Evolutionary conservation across 2,113 vertebrate genomes (phyloP), one percentile per base, ranked within the genome.

Genomic region (Chroicocephalus ridibundus): DNA sequence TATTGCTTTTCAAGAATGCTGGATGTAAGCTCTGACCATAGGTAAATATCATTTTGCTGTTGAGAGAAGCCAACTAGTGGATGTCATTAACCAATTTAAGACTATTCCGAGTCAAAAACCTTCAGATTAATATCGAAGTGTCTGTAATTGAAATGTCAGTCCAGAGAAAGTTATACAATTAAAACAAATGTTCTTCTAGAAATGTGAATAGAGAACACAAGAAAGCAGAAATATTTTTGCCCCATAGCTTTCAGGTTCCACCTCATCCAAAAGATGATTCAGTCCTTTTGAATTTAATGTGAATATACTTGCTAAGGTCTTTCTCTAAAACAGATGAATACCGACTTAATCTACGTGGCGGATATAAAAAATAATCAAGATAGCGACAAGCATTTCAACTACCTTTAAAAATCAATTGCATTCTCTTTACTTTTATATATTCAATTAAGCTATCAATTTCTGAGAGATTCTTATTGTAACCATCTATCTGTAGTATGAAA

Each of bases 91-190:
- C 82, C 17, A 64, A 58, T 66, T 86, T 49, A 82, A 92, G 88
- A 47, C 62, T 40, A 68, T 46, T 38, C 74, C 24, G 44, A 89
- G 22, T 55, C 60, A 87, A 77, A 90, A 92, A 40, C 17, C 61
- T 94, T 90, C 82, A 34, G 61, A 38, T 87, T 86, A 88, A 89
- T 85, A 93, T 13, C 77, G 79, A 64, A 90, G 62, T 5, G 47
- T 8, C 81, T 36, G 40, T 91, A 90, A 88, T 51, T 86, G 92
- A 96, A 91, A 25, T 18, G 60, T 80, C 92, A 95, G 87, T 84
- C 93, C 96, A 93, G 82, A 44, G 82, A 68, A 96, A 75, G 80
- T 84, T 84, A 79, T 25, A 47, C 85, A 83, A 80, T 80, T 69
- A 71, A 79, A 94, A 25, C 20, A 38, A 84, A 62, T 13, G 0